These are phyloP conservation scores for Microcebus jonahi DNA, from an alignment of 2,113 vertebrate genomes.

Conservation along the genomic window DNA sequence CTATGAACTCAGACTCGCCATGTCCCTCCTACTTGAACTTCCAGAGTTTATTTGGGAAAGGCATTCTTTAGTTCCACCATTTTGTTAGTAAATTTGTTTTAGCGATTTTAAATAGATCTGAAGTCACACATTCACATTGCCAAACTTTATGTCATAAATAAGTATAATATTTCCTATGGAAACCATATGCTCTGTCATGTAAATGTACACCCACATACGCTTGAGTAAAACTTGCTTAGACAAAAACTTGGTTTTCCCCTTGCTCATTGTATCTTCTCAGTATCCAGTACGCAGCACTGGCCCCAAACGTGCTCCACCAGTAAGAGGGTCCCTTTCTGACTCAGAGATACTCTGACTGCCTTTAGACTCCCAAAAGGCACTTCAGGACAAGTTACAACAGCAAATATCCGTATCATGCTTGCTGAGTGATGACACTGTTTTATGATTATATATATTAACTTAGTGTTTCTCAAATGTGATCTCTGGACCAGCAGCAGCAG, in stretches of 20 bases:
- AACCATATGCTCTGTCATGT: neutral
- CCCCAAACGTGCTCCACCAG: neutral
- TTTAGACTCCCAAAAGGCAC: neutral
- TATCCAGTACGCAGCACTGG: neutral
- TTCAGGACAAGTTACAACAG: neutral
- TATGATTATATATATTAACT: neutral
- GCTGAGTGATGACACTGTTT: neutral
- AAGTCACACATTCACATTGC: neutral
- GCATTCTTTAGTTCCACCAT: slow-evolving; percentile 53
- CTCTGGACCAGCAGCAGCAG: neutral
- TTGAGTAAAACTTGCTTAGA: neutral
- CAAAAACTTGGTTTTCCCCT: neutral
- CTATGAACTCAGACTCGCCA: neutral
- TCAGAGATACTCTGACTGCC: neutral
- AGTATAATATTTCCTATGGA: neutral
- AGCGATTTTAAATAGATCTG: slow-evolving; percentile 30
- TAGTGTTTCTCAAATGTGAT: neutral
- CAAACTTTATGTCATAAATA: neutral
- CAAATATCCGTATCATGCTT: neutral
- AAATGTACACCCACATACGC: neutral
- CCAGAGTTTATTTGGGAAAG: slow-evolving; percentile 68
- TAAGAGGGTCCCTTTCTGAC: slow-evolving; percentile 26
- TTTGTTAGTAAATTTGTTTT: slow-evolving; percentile 44
- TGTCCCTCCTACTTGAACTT: slow-evolving; percentile 55
- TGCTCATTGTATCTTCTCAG: neutral